Conservation (phyloP, 2,888 invertebrate species). For the Drosophila siamana region DNA sequence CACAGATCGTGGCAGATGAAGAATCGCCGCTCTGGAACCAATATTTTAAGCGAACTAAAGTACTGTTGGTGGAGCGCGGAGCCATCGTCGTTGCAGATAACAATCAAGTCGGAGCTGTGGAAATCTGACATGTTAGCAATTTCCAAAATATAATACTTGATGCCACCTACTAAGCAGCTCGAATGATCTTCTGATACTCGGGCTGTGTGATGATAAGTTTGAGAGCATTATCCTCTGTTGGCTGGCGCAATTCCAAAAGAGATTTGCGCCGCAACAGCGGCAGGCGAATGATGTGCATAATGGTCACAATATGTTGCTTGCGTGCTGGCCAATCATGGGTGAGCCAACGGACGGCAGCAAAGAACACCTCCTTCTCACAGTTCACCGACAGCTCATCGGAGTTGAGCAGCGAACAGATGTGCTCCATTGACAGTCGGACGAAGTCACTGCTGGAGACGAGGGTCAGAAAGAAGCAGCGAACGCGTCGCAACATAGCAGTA, state of each 20-base stretch:
- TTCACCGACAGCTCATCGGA: conserved; percentile 46
- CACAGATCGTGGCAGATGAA: conserved; percentile 47
- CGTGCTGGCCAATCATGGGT: conserved; percentile 45
- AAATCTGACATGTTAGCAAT: neutral
- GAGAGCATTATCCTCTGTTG: neutral
- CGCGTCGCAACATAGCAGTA: conserved; percentile 34
- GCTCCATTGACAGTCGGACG: conserved; percentile 14
- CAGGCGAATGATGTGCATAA: conserved; percentile 34
- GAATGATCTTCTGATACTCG: conserved; percentile 8
- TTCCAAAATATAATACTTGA: neutral
- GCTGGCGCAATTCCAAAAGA: conserved; percentile 4
- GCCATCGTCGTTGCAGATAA: conserved; percentile 21
- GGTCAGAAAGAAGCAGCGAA: conserved; percentile 47
- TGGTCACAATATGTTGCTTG: neutral
- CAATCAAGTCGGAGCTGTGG: conserved; percentile 12
- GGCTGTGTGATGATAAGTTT: conserved; percentile 10
- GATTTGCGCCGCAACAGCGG: conserved; percentile 17
- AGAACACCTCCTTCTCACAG: conserved; percentile 52
- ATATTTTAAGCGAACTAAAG: conserved; percentile 14
- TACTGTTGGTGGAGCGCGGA: conserved; percentile 11
- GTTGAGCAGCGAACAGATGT: conserved; percentile 27
- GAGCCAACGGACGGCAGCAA: conserved; percentile 56
- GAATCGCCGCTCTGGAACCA: conserved; percentile 4
- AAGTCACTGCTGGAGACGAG: conserved; percentile 46
- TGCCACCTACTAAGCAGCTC: conserved; percentile 6